Evolutionary conservation across 2,797 vertebrate species (phyloP), one percentile per base, ranked within the genome.

Genomic region (Siniperca undulata): DNA sequence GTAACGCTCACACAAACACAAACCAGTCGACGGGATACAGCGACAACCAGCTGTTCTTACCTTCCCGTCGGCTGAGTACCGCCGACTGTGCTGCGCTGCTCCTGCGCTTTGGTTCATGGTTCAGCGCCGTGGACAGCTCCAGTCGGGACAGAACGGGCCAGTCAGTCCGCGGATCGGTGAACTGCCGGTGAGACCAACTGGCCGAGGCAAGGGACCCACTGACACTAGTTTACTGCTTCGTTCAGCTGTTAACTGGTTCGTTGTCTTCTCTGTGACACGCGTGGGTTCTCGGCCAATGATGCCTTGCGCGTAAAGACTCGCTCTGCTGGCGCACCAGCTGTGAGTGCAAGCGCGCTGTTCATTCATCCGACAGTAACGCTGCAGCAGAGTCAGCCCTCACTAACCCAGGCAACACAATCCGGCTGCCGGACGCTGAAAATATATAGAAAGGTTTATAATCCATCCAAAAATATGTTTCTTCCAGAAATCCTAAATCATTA

Each of bases 91-190:
- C 91, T 97, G 96, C 88, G 95, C 97, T 6, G 96, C 97, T 46
- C 96, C 96, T 17, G 97, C 97, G 74, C 96, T 97, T 86, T 97
- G 97, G 92, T 97, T 97, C 97, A 97, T 97, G 92, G 53, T 97
- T 95, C 94, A 94, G 92, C 85, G 92, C 95, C 80, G 72, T 70
- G 94, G 92, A 94, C 76, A 95, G 93, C 30, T 83, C 93, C 88
- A 64, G 75, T 24, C 34, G 11, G 20, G 5, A 27, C 4, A 2
- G 5, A 40, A 8, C 20, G 30, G 52, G 5, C 24, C 67, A 14
- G 62, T 66, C 60, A 56, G 76, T 44, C 59, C 52, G 13, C 30
- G 22, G 61, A 40, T 58, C 66, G 44, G 7, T 9, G 2, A 59
- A 8, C 44, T 12, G 71, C 78, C 2, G 76, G 52, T 12, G 24